phyloP scores from a whole-genome alignment of 2,113 vertebrate genomes.

The Andinoacara biseriatus region DNA sequence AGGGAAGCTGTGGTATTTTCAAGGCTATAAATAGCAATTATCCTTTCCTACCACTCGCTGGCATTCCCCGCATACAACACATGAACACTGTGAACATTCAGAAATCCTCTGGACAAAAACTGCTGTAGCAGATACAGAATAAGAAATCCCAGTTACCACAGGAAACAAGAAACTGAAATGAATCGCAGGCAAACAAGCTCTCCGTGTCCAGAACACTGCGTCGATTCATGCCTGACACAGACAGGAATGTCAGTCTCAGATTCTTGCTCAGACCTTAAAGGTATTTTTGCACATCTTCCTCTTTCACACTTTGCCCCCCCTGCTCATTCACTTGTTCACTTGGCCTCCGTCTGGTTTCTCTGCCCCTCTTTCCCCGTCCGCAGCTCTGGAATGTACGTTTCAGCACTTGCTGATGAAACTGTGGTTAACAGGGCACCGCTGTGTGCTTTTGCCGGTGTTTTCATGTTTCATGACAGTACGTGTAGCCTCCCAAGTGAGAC shows the following conservation, averaged over 20 bases:
- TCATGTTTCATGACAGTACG: conserved; percentile 39
- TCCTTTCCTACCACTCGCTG: conserved; percentile 54
- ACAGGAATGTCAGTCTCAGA: conserved; percentile 58
- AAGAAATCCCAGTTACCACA: conserved; percentile 13
- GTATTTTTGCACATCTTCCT: neutral
- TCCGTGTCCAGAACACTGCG: conserved; percentile 19
- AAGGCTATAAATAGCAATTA: conserved; percentile 64
- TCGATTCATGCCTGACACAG: conserved; percentile 32
- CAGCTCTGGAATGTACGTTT: conserved; percentile 65
- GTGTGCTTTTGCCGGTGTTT: conserved; percentile 46
- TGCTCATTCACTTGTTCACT: conserved; percentile 55
- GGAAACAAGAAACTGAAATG: conserved; percentile 34
- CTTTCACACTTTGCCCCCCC: neutral
- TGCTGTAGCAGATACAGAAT: conserved; percentile 51
- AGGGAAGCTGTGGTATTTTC: conserved; percentile 67
- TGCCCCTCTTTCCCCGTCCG: conserved; percentile 21
- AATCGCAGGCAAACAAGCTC: conserved; percentile 18
- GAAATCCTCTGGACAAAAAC: conserved; percentile 25
- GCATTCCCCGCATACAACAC: conserved; percentile 33
- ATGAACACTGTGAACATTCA: conserved; percentile 63
- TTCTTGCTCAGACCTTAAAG: conserved; percentile 4
- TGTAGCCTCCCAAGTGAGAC: conserved; percentile 7
- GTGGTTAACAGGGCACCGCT: conserved; percentile 57
- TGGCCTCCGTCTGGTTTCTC: conserved; percentile 31
- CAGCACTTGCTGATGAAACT: conserved; percentile 62